Conservation (phyloP, 2,888 invertebrate genomes). For the Xylota segnis region DNA sequence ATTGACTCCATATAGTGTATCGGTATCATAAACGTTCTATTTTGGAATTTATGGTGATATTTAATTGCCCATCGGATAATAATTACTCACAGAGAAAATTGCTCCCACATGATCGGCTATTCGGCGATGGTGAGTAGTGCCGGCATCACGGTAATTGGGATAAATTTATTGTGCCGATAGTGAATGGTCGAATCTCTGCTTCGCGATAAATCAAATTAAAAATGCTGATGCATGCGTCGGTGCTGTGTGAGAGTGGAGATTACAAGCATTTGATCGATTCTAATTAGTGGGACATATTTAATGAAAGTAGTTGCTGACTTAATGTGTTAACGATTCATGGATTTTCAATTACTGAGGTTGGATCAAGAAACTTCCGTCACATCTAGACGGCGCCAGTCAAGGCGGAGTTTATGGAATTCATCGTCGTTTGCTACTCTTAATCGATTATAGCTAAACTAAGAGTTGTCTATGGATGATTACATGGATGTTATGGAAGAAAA, state of each 20-base stretch:
- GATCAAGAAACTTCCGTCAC: not conserved
- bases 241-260: not conserved
- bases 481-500: too few species aligned
- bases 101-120: constrained; percentile 50
- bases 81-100: constrained; percentile 58
- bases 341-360: not conserved
- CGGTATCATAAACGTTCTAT: constrained; percentile 52
- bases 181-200: constrained; percentile 35
- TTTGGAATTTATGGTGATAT: constrained; percentile 44
- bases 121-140: constrained; percentile 6
- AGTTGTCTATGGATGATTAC: too few species aligned
- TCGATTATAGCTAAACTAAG: too few species aligned
- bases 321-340: not conserved
- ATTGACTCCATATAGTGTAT: constrained; percentile 37
- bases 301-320: constrained; percentile 14
- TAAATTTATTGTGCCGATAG: constrained; percentile 21
- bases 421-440: not conserved
- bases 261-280: constrained; percentile 26
- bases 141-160: constrained; percentile 14
- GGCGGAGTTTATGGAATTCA: not conserved
- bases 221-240: not conserved
- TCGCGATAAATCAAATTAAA: constrained; percentile 43
- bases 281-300: constrained; percentile 13
- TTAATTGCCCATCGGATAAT: constrained; percentile 46
- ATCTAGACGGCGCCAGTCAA: not conserved